A percentile compares a stretch with the other conserved stretches of the same genome.
Conservation (phyloP, 2,888 invertebrate species). For the Amiota minor region DNA sequence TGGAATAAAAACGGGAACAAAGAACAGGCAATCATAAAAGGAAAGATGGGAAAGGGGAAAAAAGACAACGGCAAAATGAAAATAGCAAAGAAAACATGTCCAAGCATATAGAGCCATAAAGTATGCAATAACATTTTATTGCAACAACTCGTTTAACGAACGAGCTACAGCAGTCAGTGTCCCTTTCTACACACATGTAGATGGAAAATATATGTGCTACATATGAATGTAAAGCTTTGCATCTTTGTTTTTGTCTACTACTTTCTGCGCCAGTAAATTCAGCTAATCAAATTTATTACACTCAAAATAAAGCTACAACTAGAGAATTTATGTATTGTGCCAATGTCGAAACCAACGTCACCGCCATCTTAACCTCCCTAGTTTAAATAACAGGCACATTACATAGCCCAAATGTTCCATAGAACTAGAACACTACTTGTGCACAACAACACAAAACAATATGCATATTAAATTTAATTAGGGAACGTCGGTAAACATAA, state of each 20-base stretch:
- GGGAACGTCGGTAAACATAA: constrained; percentile 60
- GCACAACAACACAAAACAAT: constrained; percentile 49
- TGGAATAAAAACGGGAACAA: constrained; percentile 19
- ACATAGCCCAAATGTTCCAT: constrained; percentile 14
- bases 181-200: not conserved
- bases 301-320: constrained; percentile 25
- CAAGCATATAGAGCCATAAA: constrained; percentile 44
- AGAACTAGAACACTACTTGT: not conserved
- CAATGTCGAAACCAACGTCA: too few species aligned
- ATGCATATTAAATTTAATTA: constrained; percentile 68
- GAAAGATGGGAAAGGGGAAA: not conserved
- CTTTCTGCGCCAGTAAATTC: constrained; percentile 57
- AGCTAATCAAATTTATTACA: constrained; percentile 66
- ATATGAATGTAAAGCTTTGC: not conserved
- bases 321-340: too few species aligned
- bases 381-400: constrained; percentile 28
- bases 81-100: not conserved
- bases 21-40: constrained; percentile 24
- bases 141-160: constrained; percentile 62
- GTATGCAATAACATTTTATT: constrained; percentile 65
- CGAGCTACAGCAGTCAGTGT: constrained; percentile 43
- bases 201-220: not conserved
- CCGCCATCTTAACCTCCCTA: too few species aligned
- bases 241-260: not conserved
- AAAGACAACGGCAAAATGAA: constrained; percentile 1